Evolutionary conservation across 1,140 invertebrate species (phyloP), one percentile per base, ranked within the genome.

Genomic region (Neodiprion fabricii): DNA sequence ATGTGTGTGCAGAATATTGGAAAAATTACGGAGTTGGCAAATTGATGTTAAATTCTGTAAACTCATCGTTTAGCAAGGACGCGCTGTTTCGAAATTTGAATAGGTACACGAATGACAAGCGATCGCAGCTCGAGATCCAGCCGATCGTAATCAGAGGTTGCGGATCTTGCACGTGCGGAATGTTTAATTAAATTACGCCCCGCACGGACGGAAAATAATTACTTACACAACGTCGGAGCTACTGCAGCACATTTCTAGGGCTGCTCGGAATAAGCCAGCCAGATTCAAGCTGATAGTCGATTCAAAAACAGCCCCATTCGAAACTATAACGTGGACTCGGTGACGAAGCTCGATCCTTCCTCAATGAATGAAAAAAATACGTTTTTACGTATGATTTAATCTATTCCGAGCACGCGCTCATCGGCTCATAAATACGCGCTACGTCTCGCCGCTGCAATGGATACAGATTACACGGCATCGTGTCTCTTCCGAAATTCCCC

Each of bases 231-330:
- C 53, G 11, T 17, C 11, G n/a, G 53, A 14, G 9, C n/a, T 61
- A 61, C 53, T 14, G n/a, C 53, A 17, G 53, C 53, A 61, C 53
- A 61, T 61, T 61, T 61, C 53, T 61, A 61, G 53, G 53, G 53
- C 53, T 61, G 53, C 53, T 61, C 8, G 11, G 53, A 61, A 61
- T 61, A 61, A 61, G 53, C 53, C 53, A 61, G 9, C 53, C 5
- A n/a, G 8, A 61, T 61, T 17, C 53, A 61, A 61, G 53, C 53
- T 14, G 11, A 61, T 61, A 61, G 11, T 61, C n/a, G 9, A 61
- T 17, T 14, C 53, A 61, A 17, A 61, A 61, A 9, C n/a, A 61
- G 11, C 53, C 28, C 28, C 28, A 40, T 40, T 40, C 28, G 28
- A 40, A 40, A 40, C 28, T 40, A 40, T 40, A 40, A 40, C 28